These are phyloP conservation scores for Drosophila azteca DNA, from an alignment of 1,140 invertebrate genomes.

Conservation along the genomic window DNA sequence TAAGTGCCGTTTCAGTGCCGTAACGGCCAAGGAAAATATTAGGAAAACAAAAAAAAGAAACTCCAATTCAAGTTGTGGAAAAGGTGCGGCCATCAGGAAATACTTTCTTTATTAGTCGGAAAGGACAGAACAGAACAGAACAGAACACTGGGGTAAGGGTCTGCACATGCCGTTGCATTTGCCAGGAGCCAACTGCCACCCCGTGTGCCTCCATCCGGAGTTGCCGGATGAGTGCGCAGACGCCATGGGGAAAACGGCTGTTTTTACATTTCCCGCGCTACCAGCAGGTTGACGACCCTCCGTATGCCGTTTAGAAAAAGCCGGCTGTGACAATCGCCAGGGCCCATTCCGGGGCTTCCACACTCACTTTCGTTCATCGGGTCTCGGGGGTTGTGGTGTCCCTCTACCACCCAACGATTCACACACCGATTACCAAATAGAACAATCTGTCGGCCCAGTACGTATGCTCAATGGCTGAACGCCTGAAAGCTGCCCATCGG, in stretches of 20 bases:
- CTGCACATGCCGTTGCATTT: slow-evolving; percentile 51
- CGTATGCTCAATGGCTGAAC: slow-evolving; percentile 55
- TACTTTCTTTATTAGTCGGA: background rate
- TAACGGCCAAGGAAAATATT: slow-evolving; percentile 2
- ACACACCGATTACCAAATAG: slow-evolving; percentile 24
- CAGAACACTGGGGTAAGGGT: background rate
- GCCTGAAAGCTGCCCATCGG: slow-evolving; percentile 18
- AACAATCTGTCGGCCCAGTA: slow-evolving; percentile 37
- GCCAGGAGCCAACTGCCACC: slow-evolving; percentile 29
- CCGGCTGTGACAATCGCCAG: slow-evolving; percentile 30
- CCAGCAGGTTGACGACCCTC: slow-evolving; percentile 67
- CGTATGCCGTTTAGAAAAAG: slow-evolving; percentile 29
- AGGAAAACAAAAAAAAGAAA: background rate
- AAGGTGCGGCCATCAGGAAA: slow-evolving; percentile 59
- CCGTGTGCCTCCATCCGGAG: slow-evolving; percentile 22
- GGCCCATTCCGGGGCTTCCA: slow-evolving; percentile 3
- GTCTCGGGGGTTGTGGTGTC: background rate
- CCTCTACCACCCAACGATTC: slow-evolving; percentile 6
- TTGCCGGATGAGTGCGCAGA: slow-evolving; percentile 36
- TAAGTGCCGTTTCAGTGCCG: slow-evolving; percentile 26
- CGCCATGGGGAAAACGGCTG: slow-evolving; percentile 66
- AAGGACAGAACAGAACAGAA: too few relatives aligned
- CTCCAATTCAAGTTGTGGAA: background rate
- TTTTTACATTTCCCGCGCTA: slow-evolving; percentile 74
- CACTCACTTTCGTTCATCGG: slow-evolving; percentile 57